Percentiles rank a stretch among this genome's conserved stretches.
Evolutionary conservation across 2,113 vertebrate species (phyloP).

Genomic region (Herpailurus yagouaroundi): DNA sequence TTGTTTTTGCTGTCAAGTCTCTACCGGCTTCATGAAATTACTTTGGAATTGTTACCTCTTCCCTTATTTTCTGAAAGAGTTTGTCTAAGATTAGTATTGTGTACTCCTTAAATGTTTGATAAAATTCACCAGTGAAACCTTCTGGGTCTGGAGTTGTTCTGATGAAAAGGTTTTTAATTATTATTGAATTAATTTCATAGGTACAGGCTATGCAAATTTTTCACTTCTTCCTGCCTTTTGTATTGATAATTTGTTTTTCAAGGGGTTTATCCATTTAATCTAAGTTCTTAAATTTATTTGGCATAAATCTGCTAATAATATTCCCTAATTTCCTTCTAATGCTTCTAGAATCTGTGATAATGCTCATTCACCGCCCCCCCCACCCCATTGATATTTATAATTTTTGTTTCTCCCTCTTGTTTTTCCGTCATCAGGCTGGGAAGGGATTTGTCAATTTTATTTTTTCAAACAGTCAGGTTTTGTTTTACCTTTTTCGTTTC

Average conservation of each 20-base stretch:
- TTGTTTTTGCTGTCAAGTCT: background rate
- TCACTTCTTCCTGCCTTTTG: background rate
- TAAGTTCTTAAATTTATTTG: background rate
- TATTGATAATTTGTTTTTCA: background rate
- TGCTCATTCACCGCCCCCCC: background rate
- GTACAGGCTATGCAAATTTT: background rate
- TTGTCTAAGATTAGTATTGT: background rate
- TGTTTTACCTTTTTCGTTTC: background rate
- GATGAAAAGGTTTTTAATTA: background rate
- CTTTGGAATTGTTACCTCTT: background rate
- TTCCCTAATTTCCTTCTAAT: background rate
- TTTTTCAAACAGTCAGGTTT: background rate
- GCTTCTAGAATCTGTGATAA: background rate
- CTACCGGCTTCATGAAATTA: background rate
- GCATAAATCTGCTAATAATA: background rate
- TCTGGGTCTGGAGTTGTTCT: background rate
- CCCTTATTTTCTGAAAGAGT: background rate
- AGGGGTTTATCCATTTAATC: background rate
- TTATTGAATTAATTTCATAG: background rate
- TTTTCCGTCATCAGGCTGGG: background rate
- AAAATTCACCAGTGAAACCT: background rate
- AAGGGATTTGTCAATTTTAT: background rate
- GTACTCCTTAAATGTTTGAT: slow-evolving; percentile 19
- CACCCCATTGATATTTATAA: background rate
- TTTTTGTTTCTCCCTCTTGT: background rate